A percentile compares a stretch with the other conserved stretches of the same genome.
Conservation (phyloP, 2,888 invertebrate species). For the Agrotis puta region DNA sequence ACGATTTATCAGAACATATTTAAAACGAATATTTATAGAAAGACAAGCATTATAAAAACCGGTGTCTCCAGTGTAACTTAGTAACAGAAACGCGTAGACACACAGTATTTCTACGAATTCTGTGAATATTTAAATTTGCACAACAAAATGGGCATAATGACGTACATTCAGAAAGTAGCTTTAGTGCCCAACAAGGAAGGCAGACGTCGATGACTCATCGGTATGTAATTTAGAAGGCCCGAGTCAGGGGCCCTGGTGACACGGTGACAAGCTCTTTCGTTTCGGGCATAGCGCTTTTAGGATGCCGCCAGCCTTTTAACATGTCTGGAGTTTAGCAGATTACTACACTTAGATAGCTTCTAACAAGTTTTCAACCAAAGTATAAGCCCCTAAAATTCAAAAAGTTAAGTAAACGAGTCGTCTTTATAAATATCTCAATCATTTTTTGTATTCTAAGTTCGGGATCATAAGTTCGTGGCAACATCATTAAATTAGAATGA, state of each 20-base stretch:
- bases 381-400: not conserved
- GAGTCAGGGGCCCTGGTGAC: constrained; percentile 44
- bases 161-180: constrained; percentile 61
- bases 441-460: constrained; percentile 7
- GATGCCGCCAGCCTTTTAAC: constrained; percentile 31
- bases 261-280: constrained; percentile 50
- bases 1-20: constrained; percentile 5
- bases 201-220: constrained; percentile 61
- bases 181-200: constrained; percentile 58
- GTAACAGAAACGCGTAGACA: constrained; percentile 39
- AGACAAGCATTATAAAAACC: constrained; percentile 13
- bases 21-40: not conserved
- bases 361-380: not conserved
- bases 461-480: constrained; percentile 23
- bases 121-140: constrained; percentile 61
- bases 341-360: constrained; percentile 11
- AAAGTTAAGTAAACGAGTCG: not conserved
- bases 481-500: constrained; percentile 13
- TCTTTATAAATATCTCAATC: not conserved
- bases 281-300: constrained; percentile 26
- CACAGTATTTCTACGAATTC: constrained; percentile 56
- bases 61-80: constrained; percentile 15
- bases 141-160: constrained; percentile 62
- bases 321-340: constrained; percentile 15
- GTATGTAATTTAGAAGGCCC: constrained; percentile 60